Conservation (phyloP, 2,888 invertebrate genomes). For the Erebia epiphron region DNA sequence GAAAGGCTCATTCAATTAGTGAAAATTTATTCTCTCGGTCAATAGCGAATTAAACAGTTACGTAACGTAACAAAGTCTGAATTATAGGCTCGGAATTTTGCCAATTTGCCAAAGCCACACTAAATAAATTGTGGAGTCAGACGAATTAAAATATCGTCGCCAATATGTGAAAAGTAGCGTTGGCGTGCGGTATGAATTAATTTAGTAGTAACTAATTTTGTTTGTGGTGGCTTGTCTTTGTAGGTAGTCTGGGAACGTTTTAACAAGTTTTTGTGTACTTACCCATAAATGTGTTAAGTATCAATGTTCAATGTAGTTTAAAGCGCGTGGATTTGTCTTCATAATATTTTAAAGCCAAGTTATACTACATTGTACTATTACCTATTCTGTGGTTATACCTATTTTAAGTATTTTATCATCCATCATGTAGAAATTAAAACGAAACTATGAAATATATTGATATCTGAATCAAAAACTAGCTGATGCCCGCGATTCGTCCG, state of each 20-base stretch:
- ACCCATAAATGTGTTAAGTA: neutral
- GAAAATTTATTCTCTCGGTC: conserved; percentile 1
- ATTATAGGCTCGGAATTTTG: conserved; percentile 23
- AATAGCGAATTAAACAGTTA: conserved; percentile 7
- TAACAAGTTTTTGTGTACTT: conserved; percentile 5
- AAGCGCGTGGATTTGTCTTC: too few species aligned
- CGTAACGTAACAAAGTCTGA: conserved; percentile 15
- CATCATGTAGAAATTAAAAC: too few species aligned
- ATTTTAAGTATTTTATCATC: too few species aligned
- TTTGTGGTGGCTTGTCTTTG: conserved; percentile 10
- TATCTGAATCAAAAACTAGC: too few species aligned
- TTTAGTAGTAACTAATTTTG: conserved; percentile 16
- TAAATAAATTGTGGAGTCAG: conserved; percentile 24
- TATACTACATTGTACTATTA: too few species aligned
- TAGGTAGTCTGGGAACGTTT: conserved; percentile 15
- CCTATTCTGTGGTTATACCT: too few species aligned
- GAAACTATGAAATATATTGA: too few species aligned
- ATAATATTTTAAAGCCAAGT: too few species aligned
- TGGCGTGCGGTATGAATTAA: conserved; percentile 21
- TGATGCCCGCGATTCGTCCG: too few species aligned
- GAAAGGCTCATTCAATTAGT: conserved; percentile 6
- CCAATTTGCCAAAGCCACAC: conserved; percentile 22
- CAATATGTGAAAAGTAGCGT: conserved; percentile 24
- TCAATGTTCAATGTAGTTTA: too few species aligned
- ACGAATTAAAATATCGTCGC: conserved; percentile 24